Base-by-base conservation (phyloP, 2,888 invertebrate species). In the Chaetogeoica ovagalla region DNA sequence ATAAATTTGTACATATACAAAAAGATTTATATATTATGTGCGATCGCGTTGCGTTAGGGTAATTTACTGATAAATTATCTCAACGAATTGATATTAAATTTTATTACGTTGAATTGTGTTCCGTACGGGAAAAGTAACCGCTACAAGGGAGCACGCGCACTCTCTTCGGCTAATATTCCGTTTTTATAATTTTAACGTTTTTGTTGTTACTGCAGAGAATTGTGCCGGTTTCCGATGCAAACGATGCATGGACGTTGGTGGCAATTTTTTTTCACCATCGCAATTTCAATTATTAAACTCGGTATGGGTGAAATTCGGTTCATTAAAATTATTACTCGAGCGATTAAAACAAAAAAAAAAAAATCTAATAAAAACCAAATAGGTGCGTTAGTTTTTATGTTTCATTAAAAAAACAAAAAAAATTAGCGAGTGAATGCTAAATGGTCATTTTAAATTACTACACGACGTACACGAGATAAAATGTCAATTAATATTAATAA, bases 401-500 rank as follows among this genome's bases (percentile, higher is more conserved):
- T 19, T 7, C 43, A 23, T 68, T 52, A 13, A 48, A 13, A 48
- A 13, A 11, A n/a, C n/a, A n/a, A n/a, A n/a, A n/a, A n/a, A n/a
- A n/a, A 48, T 15, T 48, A 7, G 13, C 8, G 1, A 48, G 48
- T 15, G 48, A 9, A 13, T 13, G 43, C 9, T 3, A 43, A 30
- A 48, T 21, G 48, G 52, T 68, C 23, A 68, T 68, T 43, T 19
- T 17, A 68, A 52, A 52, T 52, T 69, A 57, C 37, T 69, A 57
- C 37, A 70, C 39, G n/a, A 30, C 30, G 30, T 30, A 30, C 1
- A 23, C n/a, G 37, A 30, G 30, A 55, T 70, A 70, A 70, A 70
- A 57, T 57, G 37, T n/a, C 55, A 57, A 70, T 55, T 69, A 69
- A 69, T 30, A 30, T 23, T 48, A 48, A 13, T 59, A 21, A 37